Evolutionary conservation across 1,140 invertebrate genomes (phyloP), one percentile per base, ranked within the genome.

Genomic region (Apis laboriosa): DNA sequence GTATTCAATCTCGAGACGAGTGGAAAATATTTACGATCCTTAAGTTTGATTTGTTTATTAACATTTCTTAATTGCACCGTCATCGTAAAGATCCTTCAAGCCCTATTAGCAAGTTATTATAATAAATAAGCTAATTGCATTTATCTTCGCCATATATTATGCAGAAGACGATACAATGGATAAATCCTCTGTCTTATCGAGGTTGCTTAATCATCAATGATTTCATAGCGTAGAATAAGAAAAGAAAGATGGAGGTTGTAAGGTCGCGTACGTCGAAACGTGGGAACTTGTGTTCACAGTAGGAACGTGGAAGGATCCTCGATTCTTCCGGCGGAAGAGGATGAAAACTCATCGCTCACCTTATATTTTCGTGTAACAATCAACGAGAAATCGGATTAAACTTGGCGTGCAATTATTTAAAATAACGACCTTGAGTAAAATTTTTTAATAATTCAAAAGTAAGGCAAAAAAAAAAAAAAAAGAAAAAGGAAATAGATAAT

Each of bases 201-300:
- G 70, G 56, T 84, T 84, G 43, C 78, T 76, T 81, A 84, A 76
- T 84, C 78, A 81, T 84, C 72, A 76, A 84, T 81, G 78, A 81
- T 81, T 81, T 80, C 63, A 84, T 75, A 72, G 77, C 49, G 49
- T 17, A 34, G n/a, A 74, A 43, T 43, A 43, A 55, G 28, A 43
- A 53, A 24, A 75, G 60, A 83, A 67, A 76, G 67, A 85, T 73
- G 60, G 79, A 72, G 79, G 83, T 77, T 74, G 67, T 73, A 63
- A 56, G 80, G 67, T 83, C 80, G 80, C 21, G 34, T 58, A 71
- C 53, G 72, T 82, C 55, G 73, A 61, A 82, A 77, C 80, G 84
- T 85, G 84, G 84, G 84, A 85, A 85, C 67, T n/a, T 21, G 53
- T 17, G 43, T 76, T 63, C 21, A 49, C 21, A 34, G 49, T 75